Conservation (phyloP, 1,140 invertebrate genomes). For the Pachypeltis micranthus region DNA sequence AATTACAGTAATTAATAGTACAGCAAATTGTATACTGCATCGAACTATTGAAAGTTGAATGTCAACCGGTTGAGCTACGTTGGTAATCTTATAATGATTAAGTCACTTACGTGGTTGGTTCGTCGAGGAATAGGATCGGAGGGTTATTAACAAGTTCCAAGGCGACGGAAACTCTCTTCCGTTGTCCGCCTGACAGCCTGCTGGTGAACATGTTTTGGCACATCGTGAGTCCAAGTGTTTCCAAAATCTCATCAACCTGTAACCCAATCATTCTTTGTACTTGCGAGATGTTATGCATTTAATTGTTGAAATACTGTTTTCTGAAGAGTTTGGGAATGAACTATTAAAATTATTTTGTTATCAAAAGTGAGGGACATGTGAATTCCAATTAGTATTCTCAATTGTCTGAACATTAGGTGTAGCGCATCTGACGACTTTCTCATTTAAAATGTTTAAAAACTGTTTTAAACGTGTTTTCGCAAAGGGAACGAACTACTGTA, state of each 20-base stretch:
- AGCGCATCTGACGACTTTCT: too few species aligned
- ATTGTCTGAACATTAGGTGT: too few species aligned
- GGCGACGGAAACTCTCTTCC: slow-evolving; percentile 48
- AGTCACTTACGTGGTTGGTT: slow-evolving; percentile 48
- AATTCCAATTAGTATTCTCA: too few species aligned
- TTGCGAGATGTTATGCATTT: not conserved
- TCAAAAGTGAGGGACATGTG: not conserved
- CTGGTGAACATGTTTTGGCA: slow-evolving; percentile 39
- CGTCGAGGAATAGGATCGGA: slow-evolving; percentile 53
- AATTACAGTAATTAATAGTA: too few species aligned
- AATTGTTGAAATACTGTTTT: not conserved
- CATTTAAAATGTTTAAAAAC: too few species aligned
- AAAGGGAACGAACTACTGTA: too few species aligned
- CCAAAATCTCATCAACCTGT: slow-evolving; percentile 37
- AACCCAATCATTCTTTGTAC: slow-evolving; percentile 14
- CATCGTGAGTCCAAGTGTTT: slow-evolving; percentile 34
- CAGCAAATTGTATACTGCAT: too few species aligned
- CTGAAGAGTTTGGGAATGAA: too few species aligned
- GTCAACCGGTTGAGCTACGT: too few species aligned
- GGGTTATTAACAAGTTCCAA: slow-evolving; percentile 52
- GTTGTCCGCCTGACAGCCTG: slow-evolving; percentile 47
- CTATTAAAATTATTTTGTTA: slow-evolving; percentile 2
- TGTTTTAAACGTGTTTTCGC: too few species aligned
- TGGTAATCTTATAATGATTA: too few species aligned
- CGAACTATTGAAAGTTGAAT: too few species aligned